These are phyloP conservation scores for Sebastiscus tertius DNA, from an alignment of 2,797 vertebrate genomes.

Conservation along the genomic window DNA sequence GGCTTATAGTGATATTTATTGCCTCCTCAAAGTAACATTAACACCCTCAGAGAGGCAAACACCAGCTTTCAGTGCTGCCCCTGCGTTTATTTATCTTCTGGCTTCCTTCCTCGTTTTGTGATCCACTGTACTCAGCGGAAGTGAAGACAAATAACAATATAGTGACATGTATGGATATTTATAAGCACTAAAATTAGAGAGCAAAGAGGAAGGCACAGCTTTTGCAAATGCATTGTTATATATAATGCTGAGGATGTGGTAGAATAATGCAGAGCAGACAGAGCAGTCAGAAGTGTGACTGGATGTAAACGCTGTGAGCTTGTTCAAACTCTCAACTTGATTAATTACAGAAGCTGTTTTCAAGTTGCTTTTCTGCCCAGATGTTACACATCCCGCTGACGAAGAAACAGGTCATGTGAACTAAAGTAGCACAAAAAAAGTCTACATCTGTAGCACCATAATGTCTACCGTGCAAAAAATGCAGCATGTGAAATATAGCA, in stretches of 20 bases:
- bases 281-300: neutral
- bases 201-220: slow-evolving; percentile 28
- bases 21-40: slow-evolving; percentile 35
- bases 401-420: neutral
- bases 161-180: slow-evolving; percentile 43
- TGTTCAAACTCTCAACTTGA: slow-evolving; percentile 17
- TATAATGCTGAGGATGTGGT: slow-evolving; percentile 20
- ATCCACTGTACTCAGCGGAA: slow-evolving; percentile 36
- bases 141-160: slow-evolving; percentile 35
- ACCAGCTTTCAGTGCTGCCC: neutral
- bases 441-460: neutral
- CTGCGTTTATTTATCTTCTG: slow-evolving; percentile 37
- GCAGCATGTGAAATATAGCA: neutral
- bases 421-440: neutral
- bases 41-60: slow-evolving; percentile 20
- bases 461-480: neutral
- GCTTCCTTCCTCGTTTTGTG: slow-evolving; percentile 41
- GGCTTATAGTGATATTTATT: slow-evolving; percentile 48
- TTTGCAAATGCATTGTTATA: slow-evolving; percentile 30
- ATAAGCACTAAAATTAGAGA: slow-evolving; percentile 26
- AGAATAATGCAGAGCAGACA: slow-evolving; percentile 35
- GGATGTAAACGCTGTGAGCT: neutral
- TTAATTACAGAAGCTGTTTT: neutral
- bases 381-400: neutral
- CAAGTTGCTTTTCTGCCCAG: neutral